These are phyloP conservation scores for Armadillidium nasatum DNA, from an alignment of 1,140 invertebrate genomes.

Conservation along the genomic window DNA sequence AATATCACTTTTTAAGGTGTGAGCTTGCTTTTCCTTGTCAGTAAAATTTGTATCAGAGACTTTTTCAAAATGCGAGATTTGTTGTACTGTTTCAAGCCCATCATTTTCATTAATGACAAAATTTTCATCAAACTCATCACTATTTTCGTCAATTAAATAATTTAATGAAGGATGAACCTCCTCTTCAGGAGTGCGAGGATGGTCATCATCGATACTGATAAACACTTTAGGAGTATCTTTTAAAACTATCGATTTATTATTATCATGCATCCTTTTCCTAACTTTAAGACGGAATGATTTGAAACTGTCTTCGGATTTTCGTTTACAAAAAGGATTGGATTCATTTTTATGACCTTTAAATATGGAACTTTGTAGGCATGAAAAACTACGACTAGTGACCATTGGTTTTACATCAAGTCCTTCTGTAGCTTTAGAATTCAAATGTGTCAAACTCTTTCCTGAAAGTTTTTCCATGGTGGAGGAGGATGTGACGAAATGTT, in stretches of 20 bases:
- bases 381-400: neutral
- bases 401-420: neutral
- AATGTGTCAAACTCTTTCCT: neutral
- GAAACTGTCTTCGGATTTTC: neutral
- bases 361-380: neutral
- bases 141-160: neutral
- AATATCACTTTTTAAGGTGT: neutral
- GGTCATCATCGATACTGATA: slow-evolving; percentile 2
- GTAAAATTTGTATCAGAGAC: neutral
- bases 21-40: neutral
- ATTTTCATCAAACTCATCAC: neutral
- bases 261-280: neutral
- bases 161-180: neutral
- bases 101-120: neutral
- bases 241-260: neutral
- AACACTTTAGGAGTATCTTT: neutral
- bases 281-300: neutral
- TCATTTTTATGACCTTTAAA: neutral
- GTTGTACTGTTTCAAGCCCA: neutral
- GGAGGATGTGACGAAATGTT: neutral
- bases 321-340: neutral
- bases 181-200: neutral
- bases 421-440: neutral
- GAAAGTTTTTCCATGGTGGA: neutral
- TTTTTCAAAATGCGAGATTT: neutral